A percentile compares a stretch with the other conserved stretches of the same genome.
Evolutionary conservation across 1,140 invertebrate genomes (phyloP).

Genomic region (Parapsyche elsis): DNA sequence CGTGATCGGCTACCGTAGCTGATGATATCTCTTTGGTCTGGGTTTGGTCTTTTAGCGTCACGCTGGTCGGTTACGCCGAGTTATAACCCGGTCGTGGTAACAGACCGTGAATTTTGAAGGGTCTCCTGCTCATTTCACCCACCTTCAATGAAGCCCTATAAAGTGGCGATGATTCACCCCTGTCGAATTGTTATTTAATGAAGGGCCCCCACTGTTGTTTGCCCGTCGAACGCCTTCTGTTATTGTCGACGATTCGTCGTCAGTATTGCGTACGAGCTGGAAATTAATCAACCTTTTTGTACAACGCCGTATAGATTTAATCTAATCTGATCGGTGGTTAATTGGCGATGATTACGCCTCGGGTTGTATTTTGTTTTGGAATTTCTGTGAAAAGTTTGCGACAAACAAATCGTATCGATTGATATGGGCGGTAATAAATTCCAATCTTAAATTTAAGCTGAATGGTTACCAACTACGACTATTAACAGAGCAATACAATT

Average conservation of each 20-base stretch:
- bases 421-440: no score
- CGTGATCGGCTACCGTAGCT: neutral
- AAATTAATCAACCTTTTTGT: neutral
- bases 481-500: no score
- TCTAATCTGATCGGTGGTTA: neutral
- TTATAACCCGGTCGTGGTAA: conserved; percentile 3
- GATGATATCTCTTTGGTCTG: conserved; percentile 1
- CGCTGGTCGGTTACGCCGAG: conserved; percentile 25
- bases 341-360: neutral
- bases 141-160: conserved; percentile 22
- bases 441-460: no score
- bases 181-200: conserved; percentile 8
- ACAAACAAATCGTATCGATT: no score
- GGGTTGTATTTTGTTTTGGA: no score
- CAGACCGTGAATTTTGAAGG: conserved; percentile 37
- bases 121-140: neutral
- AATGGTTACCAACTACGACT: no score
- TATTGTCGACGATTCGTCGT: neutral
- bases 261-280: neutral
- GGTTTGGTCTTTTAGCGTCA: conserved; percentile 3
- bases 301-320: neutral
- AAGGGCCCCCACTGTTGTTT: neutral
- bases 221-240: neutral
- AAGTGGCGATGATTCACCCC: conserved; percentile 1
- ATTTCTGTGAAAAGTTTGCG: no score